phyloP scores from a whole-genome alignment of 2,797 vertebrate genomes.

The Paramormyrops hopkinsi region DNA sequence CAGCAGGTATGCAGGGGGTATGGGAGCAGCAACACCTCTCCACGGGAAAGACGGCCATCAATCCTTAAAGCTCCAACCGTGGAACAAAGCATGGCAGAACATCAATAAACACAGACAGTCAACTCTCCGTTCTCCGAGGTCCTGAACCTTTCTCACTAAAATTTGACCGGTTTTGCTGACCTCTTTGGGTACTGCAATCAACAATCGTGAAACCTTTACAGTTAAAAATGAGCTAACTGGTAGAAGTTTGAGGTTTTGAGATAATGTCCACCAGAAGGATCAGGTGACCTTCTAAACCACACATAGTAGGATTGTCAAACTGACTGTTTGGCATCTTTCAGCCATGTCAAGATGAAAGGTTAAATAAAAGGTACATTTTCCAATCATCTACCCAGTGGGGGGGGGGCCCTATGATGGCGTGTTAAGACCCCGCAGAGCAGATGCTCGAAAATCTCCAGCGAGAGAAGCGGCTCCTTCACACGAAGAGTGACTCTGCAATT shows the following conservation, averaged over 20 bases:
- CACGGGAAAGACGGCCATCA: constrained; percentile 60
- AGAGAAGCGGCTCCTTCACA: not conserved
- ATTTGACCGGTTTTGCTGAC: not conserved
- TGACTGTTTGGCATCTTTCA: not conserved
- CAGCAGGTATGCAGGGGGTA: constrained; percentile 42
- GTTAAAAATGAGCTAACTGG: not conserved
- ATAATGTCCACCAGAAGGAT: not conserved
- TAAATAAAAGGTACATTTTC: not conserved
- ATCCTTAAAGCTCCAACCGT: constrained; percentile 49
- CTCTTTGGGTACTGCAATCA: not conserved
- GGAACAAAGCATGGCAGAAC: constrained; percentile 39
- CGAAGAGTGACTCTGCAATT: not conserved
- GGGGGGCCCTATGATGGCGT: not conserved
- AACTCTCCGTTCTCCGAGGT: not conserved
- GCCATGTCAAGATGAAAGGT: not conserved
- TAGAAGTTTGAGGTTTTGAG: not conserved
- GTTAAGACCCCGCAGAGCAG: not conserved
- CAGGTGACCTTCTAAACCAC: not conserved
- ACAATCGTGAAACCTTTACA: not conserved
- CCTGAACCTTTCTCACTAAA: not conserved
- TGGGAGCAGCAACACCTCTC: constrained; percentile 54
- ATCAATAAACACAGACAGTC: constrained; percentile 41
- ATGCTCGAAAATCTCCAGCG: not conserved
- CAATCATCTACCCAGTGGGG: not conserved
- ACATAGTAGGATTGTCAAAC: not conserved